Evolutionary conservation across 2,113 vertebrate species (phyloP).

Genomic region (Callopanchax toddi): DNA sequence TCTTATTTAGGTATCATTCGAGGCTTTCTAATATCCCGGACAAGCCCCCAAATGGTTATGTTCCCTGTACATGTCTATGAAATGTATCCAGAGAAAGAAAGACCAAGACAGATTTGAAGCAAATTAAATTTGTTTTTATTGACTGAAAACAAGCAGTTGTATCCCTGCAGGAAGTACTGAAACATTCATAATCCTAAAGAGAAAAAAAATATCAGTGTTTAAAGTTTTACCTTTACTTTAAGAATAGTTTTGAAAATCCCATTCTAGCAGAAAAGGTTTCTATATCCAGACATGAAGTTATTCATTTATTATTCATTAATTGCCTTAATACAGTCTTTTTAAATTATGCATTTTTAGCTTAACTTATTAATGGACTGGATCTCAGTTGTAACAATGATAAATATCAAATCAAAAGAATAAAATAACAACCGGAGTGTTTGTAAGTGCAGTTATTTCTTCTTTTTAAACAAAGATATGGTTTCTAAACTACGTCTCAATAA

Average conservation of each 20-base stretch:
- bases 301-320: constrained; percentile 26
- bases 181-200: too few species aligned
- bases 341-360: constrained; percentile 25
- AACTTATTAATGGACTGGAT: constrained; percentile 33
- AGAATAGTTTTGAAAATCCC: background rate
- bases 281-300: background rate
- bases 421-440: background rate
- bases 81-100: too few species aligned
- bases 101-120: too few species aligned
- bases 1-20: too few species aligned
- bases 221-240: constrained; percentile 24
- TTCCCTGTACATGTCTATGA: too few species aligned
- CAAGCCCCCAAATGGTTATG: background rate
- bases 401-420: constrained; percentile 30
- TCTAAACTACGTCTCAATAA: background rate
- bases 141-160: too few species aligned
- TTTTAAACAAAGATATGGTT: constrained; percentile 3
- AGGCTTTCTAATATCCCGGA: background rate
- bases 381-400: constrained; percentile 27
- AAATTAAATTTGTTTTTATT: too few species aligned
- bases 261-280: background rate
- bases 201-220: background rate
- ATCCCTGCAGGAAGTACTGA: too few species aligned
- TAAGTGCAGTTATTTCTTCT: background rate
- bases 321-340: constrained; percentile 10